Percentiles rank a stretch among this genome's conserved stretches.
phyloP scores from a whole-genome alignment of 1,140 invertebrate genomes.

The Heterodera carotae region DNA sequence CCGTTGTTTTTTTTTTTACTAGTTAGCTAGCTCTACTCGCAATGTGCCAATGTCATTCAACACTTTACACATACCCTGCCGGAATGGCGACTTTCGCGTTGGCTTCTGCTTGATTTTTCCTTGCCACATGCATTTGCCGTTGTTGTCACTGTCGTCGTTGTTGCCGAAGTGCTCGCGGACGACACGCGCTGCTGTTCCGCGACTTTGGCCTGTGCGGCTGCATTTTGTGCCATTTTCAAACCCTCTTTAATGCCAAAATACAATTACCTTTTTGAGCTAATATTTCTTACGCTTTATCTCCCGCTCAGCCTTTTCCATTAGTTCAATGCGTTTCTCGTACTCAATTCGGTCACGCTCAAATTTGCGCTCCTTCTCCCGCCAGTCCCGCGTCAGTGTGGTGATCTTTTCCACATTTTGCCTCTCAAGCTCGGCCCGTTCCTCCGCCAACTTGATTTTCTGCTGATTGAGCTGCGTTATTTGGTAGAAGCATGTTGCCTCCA shows the following conservation, averaged over 20 bases:
- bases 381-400: conserved; percentile 37
- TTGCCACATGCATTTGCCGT: neutral
- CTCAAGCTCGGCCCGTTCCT: conserved; percentile 35
- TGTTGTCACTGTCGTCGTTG: neutral
- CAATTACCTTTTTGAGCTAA: no score
- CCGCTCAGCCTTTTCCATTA: conserved; percentile 32
- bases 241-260: no score
- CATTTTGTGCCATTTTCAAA: conserved; percentile 35
- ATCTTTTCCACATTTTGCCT: conserved; percentile 33
- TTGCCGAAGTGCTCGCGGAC: neutral
- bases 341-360: conserved; percentile 35
- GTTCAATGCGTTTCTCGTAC: conserved; percentile 35
- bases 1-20: no score
- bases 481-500: conserved; percentile 19
- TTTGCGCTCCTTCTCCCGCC: conserved; percentile 31
- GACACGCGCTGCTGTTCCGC: neutral
- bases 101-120: neutral
- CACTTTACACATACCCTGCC: neutral
- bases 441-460: conserved; percentile 18
- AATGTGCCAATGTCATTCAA: no score
- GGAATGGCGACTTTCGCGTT: neutral
- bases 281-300: conserved; percentile 42
- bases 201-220: conserved; percentile 3
- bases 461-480: conserved; percentile 20
- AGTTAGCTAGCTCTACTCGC: no score